Percentiles rank a stretch among this genome's conserved stretches.
phyloP scores from a whole-genome alignment of 1,140 invertebrate genomes.

The Psilanteris sp. region DNA sequence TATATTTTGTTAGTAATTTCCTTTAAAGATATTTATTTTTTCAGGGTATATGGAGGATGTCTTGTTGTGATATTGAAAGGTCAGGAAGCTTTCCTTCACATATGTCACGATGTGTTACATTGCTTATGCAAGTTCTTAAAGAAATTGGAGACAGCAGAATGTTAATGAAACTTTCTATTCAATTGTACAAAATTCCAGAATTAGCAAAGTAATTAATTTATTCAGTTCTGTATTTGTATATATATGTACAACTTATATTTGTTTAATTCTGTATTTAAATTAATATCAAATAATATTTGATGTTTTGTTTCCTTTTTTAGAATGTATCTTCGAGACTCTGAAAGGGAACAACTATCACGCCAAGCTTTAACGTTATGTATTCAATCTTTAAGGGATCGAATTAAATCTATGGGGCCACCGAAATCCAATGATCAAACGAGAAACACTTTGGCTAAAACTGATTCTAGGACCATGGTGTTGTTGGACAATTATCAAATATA shows the following conservation, averaged over 20 bases:
- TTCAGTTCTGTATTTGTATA: too few relatives aligned
- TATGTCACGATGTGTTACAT: conserved; percentile 90
- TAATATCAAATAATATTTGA: too few relatives aligned
- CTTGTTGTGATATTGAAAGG: conserved; percentile 92
- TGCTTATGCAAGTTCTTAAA: conserved; percentile 90
- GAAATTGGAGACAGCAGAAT: conserved; percentile 89
- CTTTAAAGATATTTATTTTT: conserved; percentile 21
- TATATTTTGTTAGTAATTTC: too few relatives aligned
- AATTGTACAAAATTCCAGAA: conserved; percentile 86
- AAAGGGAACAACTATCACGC: conserved; percentile 87
- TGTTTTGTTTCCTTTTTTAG: too few relatives aligned
- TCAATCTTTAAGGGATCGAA: conserved; percentile 81
- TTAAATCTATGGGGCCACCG: conserved; percentile 70
- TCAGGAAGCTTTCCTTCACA: conserved; percentile 94
- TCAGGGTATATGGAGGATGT: conserved; percentile 94
- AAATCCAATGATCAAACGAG: conserved; percentile 46
- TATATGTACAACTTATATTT: background rate
- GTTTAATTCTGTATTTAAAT: too few relatives aligned
- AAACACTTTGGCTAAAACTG: conserved; percentile 59
- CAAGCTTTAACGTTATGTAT: conserved; percentile 86
- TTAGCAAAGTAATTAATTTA: conserved; percentile 84
- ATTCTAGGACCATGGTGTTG: conserved; percentile 77
- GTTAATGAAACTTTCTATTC: conserved; percentile 89
- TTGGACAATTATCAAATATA: conserved; percentile 84
- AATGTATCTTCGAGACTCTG: conserved; percentile 89